These are phyloP conservation scores for Pseudochaenichthys georgianus DNA, from an alignment of 2,797 vertebrate species.

Conservation along the genomic window DNA sequence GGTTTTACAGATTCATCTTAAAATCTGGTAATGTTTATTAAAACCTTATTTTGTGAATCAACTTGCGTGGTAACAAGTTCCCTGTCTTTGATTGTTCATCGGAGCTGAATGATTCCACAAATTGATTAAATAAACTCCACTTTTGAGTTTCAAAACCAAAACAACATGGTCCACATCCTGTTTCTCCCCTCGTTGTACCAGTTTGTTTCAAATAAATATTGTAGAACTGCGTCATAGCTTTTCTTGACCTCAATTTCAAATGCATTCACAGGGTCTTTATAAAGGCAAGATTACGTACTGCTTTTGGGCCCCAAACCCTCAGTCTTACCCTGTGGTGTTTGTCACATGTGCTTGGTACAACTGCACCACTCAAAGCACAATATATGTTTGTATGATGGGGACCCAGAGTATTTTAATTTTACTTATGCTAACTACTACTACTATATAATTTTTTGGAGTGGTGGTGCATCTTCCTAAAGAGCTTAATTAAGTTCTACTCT, in stretches of 20 bases:
- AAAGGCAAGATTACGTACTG: neutral
- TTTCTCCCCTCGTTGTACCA: neutral
- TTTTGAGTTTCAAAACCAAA: neutral
- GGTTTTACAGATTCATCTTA: slow-evolving; percentile 54
- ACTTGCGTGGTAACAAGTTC: slow-evolving; percentile 16
- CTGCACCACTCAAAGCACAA: neutral
- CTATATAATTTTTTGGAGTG: too few relatives aligned
- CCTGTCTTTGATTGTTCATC: slow-evolving; percentile 25
- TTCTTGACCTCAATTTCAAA: neutral
- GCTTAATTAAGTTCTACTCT: neutral
- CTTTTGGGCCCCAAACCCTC: neutral
- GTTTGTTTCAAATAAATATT: neutral
- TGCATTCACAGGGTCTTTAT: neutral
- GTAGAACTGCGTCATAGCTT: neutral
- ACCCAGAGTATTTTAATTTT: too few relatives aligned
- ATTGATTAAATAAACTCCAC: slow-evolving; percentile 9
- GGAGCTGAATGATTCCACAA: slow-evolving; percentile 3
- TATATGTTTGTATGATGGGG: neutral
- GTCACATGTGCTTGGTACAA: neutral
- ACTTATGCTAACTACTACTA: too few relatives aligned
- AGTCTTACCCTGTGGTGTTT: neutral
- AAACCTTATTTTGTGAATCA: slow-evolving; percentile 21
- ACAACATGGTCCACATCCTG: neutral
- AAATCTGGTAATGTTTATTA: slow-evolving; percentile 61
- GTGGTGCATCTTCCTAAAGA: neutral